These are phyloP conservation scores for Synergus japonicus DNA, from an alignment of 2,888 invertebrate genomes.

Conservation along the genomic window DNA sequence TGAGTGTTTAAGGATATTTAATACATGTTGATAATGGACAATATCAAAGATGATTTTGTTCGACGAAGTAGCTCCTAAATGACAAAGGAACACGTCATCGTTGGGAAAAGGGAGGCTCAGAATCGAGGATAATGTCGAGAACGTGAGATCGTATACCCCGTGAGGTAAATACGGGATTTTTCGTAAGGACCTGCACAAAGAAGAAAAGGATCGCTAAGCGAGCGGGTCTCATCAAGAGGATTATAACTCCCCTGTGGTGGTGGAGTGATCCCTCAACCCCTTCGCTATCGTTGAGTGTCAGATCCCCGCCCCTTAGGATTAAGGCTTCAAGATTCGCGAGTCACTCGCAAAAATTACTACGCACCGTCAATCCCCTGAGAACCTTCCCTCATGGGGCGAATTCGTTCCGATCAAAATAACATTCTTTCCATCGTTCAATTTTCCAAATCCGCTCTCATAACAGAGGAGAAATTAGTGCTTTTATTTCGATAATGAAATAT, in stretches of 20 bases:
- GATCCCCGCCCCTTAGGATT: conserved; percentile 54
- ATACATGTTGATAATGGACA: too few species aligned
- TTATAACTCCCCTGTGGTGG: conserved; percentile 48
- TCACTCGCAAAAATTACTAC: conserved; percentile 61
- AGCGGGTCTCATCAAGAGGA: conserved; percentile 55
- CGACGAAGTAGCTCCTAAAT: background rate
- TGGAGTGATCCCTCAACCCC: conserved; percentile 31
- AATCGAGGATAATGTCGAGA: conserved; percentile 24
- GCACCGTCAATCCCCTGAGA: conserved; percentile 54
- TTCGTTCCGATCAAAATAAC: background rate
- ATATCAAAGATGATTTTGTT: conserved; percentile 17
- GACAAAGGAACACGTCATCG: conserved; percentile 29
- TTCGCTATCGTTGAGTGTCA: conserved; percentile 50
- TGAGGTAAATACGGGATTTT: conserved; percentile 39
- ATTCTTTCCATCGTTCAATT: background rate
- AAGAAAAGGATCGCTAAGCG: conserved; percentile 51
- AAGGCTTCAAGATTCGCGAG: conserved; percentile 61
- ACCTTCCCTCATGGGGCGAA: background rate
- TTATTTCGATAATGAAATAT: too few species aligned
- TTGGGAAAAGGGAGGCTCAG: conserved; percentile 5
- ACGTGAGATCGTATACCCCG: conserved; percentile 36
- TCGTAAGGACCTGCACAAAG: conserved; percentile 29
- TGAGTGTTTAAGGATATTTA: too few species aligned
- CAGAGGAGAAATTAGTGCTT: background rate
- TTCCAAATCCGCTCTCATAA: background rate